Evolutionary conservation across 2,113 vertebrate species (phyloP), one percentile per base, ranked within the genome.

Genomic region (Eptatretus burgeri): DNA sequence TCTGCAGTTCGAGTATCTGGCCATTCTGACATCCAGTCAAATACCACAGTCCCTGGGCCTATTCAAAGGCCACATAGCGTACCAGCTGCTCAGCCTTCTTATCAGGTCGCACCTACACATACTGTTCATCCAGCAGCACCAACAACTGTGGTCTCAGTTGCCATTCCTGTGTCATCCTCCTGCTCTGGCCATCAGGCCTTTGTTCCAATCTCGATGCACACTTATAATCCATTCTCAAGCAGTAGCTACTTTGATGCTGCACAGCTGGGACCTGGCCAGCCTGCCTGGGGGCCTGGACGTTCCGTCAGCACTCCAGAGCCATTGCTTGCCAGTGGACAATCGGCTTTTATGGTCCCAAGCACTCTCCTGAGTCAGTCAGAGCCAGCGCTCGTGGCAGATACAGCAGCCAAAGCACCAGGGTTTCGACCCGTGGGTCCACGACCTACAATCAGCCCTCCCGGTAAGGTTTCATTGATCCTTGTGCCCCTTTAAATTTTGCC

Each of bases 361-460:
- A 82, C 79, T 73, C 74, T 78, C 64, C 73, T 93, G 69, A 82
- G 85, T 68, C 85, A 91, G 18, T 76, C 91, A 72, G 88, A 98
- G 73, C 86, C 74, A 0, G 76, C 83, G 68, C 82, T 93, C 71
- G 76, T 81, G 50, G 76, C 83, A 50, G 87, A 94, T 74, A 20
- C 56, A n/a, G 56, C 56, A 17, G 56, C 56, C 67, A 98, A 95
- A 74, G 88, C 91, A 69, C 88, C 89, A 63, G 91, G 91, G 63
- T 94, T 85, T 74, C 83, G 91, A 71, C 79, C 83, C 60, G 73
- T 81, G 71, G 78, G 85, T 65, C 87, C 91, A 62, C 76, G 87
- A 72, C 81, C 89, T 71, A 85, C 85, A 50, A 80, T 83, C 66
- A 91, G 84, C 73, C 82, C 85, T 66, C 82, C 86, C 64, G 83